Evolutionary conservation across 2,113 vertebrate species (phyloP).

Genomic region (Ameiurus melas): DNA sequence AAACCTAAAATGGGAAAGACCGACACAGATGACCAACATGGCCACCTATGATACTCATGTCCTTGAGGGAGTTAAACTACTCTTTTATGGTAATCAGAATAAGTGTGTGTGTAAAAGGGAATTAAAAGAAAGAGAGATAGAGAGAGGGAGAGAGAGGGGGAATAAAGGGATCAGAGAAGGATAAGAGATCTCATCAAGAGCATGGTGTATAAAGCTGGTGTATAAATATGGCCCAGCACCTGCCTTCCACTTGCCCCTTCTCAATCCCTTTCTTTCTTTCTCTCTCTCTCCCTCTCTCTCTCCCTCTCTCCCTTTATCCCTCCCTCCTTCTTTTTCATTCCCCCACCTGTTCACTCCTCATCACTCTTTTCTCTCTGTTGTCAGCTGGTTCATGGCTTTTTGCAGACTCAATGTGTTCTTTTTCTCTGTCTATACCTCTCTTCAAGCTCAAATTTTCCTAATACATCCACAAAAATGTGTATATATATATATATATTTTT

Average conservation of each 20-base stretch:
- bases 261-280: conserved; percentile 16
- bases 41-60: conserved; percentile 40
- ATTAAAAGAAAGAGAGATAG: background rate
- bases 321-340: conserved; percentile 23
- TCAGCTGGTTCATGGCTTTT: conserved; percentile 32
- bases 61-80: conserved; percentile 56
- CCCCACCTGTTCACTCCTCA: conserved; percentile 37
- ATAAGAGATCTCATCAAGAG: conserved; percentile 55
- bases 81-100: conserved; percentile 64
- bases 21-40: background rate
- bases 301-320: background rate
- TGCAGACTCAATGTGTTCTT: conserved; percentile 14
- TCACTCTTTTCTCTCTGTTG: conserved; percentile 4
- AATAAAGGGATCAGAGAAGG: conserved; percentile 48
- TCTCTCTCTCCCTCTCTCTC: conserved; percentile 28
- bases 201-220: conserved; percentile 56
- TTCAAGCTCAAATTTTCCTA: background rate
- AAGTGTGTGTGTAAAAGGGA: conserved; percentile 28
- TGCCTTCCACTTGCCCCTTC: conserved; percentile 42
- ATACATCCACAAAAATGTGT: background rate
- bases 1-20: background rate
- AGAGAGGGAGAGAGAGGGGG: conserved; percentile 48
- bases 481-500: too few relatives aligned
- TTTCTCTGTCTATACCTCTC: background rate
- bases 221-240: conserved; percentile 67